These are phyloP conservation scores for Timema podura DNA, from an alignment of 2,888 invertebrate species.

Conservation along the genomic window DNA sequence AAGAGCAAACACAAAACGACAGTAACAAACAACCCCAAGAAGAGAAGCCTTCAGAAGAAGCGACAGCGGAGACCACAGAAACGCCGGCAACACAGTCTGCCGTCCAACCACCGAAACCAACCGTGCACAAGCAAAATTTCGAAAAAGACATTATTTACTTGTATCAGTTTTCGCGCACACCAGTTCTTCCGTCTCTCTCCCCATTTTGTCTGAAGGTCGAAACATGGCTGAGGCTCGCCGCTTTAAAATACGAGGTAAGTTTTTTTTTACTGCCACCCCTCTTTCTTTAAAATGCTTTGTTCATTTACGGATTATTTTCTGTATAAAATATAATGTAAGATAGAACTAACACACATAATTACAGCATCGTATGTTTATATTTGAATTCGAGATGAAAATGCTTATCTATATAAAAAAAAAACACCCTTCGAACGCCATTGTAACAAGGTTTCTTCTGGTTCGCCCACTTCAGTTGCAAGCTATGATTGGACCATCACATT, in stretches of 20 bases:
- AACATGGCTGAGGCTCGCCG: constrained; percentile 89
- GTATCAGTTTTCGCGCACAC: constrained; percentile 90
- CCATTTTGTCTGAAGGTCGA: constrained; percentile 94
- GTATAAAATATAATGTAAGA: too few species aligned
- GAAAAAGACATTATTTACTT: constrained; percentile 92
- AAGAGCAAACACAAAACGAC: constrained; percentile 50
- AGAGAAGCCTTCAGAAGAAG: constrained; percentile 36
- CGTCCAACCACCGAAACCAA: constrained; percentile 65
- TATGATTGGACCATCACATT: too few species aligned
- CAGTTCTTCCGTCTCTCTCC: constrained; percentile 83
- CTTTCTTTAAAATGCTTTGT: too few species aligned
- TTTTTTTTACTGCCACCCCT: too few species aligned
- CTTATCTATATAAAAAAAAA: too few species aligned
- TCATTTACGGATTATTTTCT: too few species aligned
- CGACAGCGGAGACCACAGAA: constrained; percentile 32
- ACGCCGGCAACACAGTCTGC: constrained; percentile 45
- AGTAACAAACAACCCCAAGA: constrained; percentile 43
- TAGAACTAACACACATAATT: too few species aligned
- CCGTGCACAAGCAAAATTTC: constrained; percentile 82
- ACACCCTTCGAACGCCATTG: too few species aligned
- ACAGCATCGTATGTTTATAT: too few species aligned
- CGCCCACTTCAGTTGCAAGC: too few species aligned
- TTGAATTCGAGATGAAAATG: too few species aligned
- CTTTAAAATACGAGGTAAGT: constrained; percentile 91
- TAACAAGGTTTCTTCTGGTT: too few species aligned